A percentile compares a stretch with the other conserved stretches of the same genome.
Evolutionary conservation across 2,888 invertebrate species (phyloP).

Genomic region (Leptopilina syphax): DNA sequence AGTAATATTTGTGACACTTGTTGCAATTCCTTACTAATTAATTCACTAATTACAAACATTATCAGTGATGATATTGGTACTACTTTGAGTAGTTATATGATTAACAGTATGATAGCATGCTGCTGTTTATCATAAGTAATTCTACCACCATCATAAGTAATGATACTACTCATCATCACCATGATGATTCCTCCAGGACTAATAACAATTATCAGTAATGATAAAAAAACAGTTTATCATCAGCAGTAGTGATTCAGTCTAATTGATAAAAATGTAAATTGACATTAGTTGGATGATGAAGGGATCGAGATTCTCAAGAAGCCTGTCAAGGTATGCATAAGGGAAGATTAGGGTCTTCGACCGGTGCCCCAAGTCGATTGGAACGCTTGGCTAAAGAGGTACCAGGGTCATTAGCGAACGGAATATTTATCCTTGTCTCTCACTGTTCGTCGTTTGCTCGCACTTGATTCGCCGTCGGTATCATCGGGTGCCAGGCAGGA

Average conservation of each 20-base stretch:
- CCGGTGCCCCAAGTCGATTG: conserved; percentile 63
- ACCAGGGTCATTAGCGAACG: conserved; percentile 69
- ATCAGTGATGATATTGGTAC: too few relatives aligned
- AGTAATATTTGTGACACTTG: too few relatives aligned
- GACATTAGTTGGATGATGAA: neutral
- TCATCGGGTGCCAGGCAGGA: conserved; percentile 76
- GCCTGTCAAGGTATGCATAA: conserved; percentile 41
- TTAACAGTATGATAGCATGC: too few relatives aligned
- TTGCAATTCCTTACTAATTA: too few relatives aligned
- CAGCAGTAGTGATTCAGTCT: neutral
- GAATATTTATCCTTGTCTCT: conserved; percentile 68
- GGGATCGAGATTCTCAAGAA: conserved; percentile 44
- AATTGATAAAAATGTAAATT: neutral
- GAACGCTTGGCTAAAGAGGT: conserved; percentile 61
- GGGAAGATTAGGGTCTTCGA: conserved; percentile 60
- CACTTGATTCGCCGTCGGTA: conserved; percentile 74
- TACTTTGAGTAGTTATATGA: too few relatives aligned
- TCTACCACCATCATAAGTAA: too few relatives aligned
- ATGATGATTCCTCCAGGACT: too few relatives aligned
- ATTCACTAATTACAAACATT: too few relatives aligned
- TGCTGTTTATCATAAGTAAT: too few relatives aligned
- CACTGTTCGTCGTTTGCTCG: conserved; percentile 65
- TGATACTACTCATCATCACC: too few relatives aligned
- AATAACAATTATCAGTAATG: neutral
- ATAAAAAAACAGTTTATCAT: neutral